Evolutionary conservation across 2,113 vertebrate species (phyloP).

Genomic region (Paradoxurus hermaphroditus): DNA sequence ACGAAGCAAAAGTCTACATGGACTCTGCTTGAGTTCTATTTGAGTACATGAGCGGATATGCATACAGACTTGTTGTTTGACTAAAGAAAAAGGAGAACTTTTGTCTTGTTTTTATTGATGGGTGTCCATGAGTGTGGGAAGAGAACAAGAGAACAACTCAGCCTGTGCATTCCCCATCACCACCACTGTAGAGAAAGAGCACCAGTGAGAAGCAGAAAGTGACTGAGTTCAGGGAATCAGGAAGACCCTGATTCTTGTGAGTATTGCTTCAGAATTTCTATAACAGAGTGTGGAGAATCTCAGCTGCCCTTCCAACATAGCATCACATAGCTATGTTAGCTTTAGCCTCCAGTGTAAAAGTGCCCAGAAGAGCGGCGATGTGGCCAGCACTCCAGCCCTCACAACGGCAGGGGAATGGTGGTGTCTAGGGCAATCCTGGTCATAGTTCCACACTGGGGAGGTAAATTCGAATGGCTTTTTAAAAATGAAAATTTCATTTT

Average conservation of each 20-base stretch:
- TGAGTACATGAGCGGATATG: neutral
- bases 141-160: neutral
- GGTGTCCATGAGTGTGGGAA: neutral
- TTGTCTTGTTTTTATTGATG: neutral
- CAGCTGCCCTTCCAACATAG: fast-evolving
- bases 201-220: neutral
- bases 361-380: neutral
- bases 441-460: neutral
- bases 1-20: neutral
- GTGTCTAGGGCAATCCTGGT: neutral
- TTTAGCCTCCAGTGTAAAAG: neutral
- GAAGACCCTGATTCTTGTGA: neutral
- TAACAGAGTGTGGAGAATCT: neutral
- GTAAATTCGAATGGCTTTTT: neutral
- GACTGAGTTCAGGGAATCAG: neutral
- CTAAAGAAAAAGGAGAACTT: neutral
- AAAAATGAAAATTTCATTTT: neutral
- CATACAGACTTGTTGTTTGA: neutral
- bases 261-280: neutral
- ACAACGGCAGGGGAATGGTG: neutral
- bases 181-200: neutral
- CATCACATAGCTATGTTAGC: neutral
- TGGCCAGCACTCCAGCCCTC: neutral
- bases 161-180: too few relatives aligned
- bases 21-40: neutral